Conservation (phyloP, 2,888 invertebrate species). For the Lamellibrachia satsuma region DNA sequence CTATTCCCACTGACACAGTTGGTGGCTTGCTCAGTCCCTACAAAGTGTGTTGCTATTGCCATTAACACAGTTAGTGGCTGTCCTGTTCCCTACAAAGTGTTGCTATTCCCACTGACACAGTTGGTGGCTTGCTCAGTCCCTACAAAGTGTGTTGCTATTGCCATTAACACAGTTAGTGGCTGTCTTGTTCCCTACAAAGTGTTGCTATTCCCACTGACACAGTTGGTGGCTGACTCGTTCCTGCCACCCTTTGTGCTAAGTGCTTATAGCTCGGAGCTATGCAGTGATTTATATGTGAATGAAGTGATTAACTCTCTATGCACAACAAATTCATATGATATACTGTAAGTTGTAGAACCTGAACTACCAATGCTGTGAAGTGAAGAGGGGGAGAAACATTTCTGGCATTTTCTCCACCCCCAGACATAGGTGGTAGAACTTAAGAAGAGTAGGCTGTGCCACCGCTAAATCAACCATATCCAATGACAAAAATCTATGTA, state of each 20-base stretch:
- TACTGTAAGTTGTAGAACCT: background rate
- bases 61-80: background rate
- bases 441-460: background rate
- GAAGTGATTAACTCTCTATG: background rate
- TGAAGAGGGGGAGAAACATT: background rate
- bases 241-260: background rate
- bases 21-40: no score
- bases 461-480: background rate
- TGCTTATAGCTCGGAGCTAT: background rate
- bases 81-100: background rate
- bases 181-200: no score
- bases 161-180: no score
- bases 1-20: no score
- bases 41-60: no score
- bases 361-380: background rate
- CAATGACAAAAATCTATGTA: background rate
- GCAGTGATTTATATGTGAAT: background rate
- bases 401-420: background rate
- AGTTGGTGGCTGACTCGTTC: background rate
- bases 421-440: background rate
- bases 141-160: no score
- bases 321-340: background rate
- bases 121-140: no score
- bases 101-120: no score
- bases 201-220: no score